Evolutionary conservation across 2,113 vertebrate species (phyloP), one percentile per base, ranked within the genome.

Genomic region (Anguilla japonica): DNA sequence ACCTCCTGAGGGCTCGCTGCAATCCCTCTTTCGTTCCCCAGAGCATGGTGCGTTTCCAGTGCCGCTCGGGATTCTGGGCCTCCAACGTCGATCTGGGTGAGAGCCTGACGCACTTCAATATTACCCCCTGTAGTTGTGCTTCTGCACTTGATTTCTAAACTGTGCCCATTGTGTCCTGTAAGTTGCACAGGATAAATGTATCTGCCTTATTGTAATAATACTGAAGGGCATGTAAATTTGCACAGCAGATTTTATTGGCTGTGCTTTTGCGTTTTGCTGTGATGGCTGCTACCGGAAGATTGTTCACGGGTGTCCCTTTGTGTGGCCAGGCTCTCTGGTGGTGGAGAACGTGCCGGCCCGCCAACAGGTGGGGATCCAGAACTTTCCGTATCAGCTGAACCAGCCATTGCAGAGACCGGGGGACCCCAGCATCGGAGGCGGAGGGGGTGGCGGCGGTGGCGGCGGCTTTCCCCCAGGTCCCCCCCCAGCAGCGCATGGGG

Each of bases 51-150:
- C 95, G 95, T 39, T 96, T 96, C 89, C 95, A 96, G 90, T 95
- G 94, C 81, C 95, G 95, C 50, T 95, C 95, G 1, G 92, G 93
- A 26, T 96, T 96, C 88, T 96, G 95, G 95, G 95, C 94, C 81
- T 93, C 95, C 0, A 96, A 96, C 34, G 93, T 96, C 4, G 95
- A 96, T 79, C 94, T 96, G 0, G 95, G 95, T 96, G 92, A 93
- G 94, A 84, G 7, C 15, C 1, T 34, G 26, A 14, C 15, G 41
- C 26, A 41, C 11, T 2, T 50, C 67, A 29, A 11, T 16, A 1
- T 34, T 34, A 0, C 34, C 50, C 82, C 41, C 29, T 34, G 11
- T 46, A 41, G 6, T 20, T 20, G 34, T 34, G 34, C 34, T 34
- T 34, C 34, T 34, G 34, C 34, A 34, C 34, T 34, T 34, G 34